Evolutionary conservation across 2,113 vertebrate species (phyloP), one percentile per base, ranked within the genome.

Genomic region (Leptosomus discolor): DNA sequence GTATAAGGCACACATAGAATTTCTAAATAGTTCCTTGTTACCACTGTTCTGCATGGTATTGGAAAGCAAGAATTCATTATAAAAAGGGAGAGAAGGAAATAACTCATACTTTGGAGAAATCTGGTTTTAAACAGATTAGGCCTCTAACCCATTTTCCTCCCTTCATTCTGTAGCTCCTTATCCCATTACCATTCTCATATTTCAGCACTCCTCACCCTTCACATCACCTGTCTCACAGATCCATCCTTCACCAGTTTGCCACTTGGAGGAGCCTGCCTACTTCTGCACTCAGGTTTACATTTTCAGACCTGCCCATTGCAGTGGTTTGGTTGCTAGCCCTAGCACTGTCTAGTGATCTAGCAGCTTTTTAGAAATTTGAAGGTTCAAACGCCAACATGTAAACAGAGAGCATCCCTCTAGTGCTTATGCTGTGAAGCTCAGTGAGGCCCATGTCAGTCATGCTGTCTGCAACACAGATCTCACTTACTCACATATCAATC

Each of bases 31-130:
- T 19, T 77, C 5, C 70, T 19, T 57, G 45, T 61, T 61, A 30
- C 4, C 2, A 1, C 8, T 61, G 12, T 19, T 60, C 21, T 21
- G 3, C 13, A 45, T 29, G 7, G 1, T 26, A 24, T 6, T 41
- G 10, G 19, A 85, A 65, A 92, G 13, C 8, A 87, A 78, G 14
- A 92, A 46, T 23, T 68, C 4, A 8, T 67, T 45, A 15, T 0
- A 27, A 71, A 76, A 65, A 67, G 30, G 1, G 29, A 75, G 20
- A 41, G 26, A 85, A 75, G 7, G 29, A 78, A 94, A 43, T 23
- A 87, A 76, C 0, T 8, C 18, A 27, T 27, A 11, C 10, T 36
- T 46, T 39, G 6, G 34, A 34, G 27, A 79, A 64, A 79, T 32
- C 16, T 23, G 5, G 0, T 75, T 88, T 90, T 32, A n/a, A 53